phyloP scores from a whole-genome alignment of 2,113 vertebrate species.

The Prochilodus magdalenae region DNA sequence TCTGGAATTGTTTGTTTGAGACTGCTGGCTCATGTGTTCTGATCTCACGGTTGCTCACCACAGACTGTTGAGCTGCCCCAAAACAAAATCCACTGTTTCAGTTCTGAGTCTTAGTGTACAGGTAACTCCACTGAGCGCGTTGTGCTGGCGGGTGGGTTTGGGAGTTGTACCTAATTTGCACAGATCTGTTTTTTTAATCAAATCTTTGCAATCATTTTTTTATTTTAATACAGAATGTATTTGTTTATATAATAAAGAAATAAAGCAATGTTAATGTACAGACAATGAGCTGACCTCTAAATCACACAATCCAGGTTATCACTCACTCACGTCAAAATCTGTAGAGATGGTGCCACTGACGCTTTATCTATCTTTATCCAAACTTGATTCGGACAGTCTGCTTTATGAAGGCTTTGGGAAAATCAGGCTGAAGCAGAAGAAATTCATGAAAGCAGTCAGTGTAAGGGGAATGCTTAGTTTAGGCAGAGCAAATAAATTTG shows the following conservation, averaged over 20 bases:
- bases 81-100: background rate
- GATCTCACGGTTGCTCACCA: no score
- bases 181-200: conserved; percentile 53
- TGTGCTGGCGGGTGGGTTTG: conserved; percentile 20
- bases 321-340: background rate
- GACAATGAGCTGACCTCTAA: background rate
- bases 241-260: conserved; percentile 61
- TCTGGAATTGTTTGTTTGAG: background rate
- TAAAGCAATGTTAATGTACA: conserved; percentile 34
- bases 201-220: conserved; percentile 56
- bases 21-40: background rate
- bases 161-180: conserved; percentile 52
- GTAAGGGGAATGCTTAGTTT: no score
- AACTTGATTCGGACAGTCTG: no score
- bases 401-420: no score
- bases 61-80: background rate
- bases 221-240: conserved; percentile 61
- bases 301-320: background rate
- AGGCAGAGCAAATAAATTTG: no score
- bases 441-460: no score
- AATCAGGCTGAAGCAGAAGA: no score
- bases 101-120: conserved; percentile 8
- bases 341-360: no score
- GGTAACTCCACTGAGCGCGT: background rate
- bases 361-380: no score